Evolutionary conservation across 1,140 invertebrate genomes (phyloP).

Genomic region (Melitaea cinxia): DNA sequence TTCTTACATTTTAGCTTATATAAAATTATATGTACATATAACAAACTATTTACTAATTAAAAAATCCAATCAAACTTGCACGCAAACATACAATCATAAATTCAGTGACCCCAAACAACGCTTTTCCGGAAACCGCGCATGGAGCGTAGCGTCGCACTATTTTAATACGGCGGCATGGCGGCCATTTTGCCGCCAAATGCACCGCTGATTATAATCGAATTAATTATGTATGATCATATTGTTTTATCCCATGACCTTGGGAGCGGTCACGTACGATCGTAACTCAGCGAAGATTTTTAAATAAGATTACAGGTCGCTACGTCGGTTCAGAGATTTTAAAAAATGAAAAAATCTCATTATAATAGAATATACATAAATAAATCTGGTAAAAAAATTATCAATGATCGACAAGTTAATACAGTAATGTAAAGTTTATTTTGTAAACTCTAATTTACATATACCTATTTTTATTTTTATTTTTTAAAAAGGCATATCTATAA

Average conservation of each 20-base stretch:
- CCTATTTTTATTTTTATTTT: too few species aligned
- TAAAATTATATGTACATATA: too few species aligned
- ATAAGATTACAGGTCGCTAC: constrained; percentile 57
- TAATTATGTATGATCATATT: constrained; percentile 63
- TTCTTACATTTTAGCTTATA: too few species aligned
- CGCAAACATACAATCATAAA: constrained; percentile 29
- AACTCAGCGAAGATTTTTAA: constrained; percentile 58
- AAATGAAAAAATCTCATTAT: constrained; percentile 16
- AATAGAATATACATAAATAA: constrained; percentile 22
- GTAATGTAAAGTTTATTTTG: not conserved
- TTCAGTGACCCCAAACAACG: constrained; percentile 70
- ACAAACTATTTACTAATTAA: not conserved
- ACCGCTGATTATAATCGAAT: constrained; percentile 47
- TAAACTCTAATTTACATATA: too few species aligned
- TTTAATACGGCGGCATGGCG: constrained; percentile 50
- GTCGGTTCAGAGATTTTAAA: constrained; percentile 37
- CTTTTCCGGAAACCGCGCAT: constrained; percentile 70
- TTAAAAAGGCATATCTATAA: too few species aligned
- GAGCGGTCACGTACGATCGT: constrained; percentile 62
- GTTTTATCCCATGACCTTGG: constrained; percentile 66
- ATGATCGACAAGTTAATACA: constrained; percentile 16
- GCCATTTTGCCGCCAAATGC: constrained; percentile 34
- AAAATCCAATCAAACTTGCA: not conserved
- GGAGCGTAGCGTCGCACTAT: constrained; percentile 45
- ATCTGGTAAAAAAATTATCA: constrained; percentile 11